These are phyloP conservation scores for Coregonus sp. DNA, from an alignment of 2,797 vertebrate genomes.

Conservation along the genomic window DNA sequence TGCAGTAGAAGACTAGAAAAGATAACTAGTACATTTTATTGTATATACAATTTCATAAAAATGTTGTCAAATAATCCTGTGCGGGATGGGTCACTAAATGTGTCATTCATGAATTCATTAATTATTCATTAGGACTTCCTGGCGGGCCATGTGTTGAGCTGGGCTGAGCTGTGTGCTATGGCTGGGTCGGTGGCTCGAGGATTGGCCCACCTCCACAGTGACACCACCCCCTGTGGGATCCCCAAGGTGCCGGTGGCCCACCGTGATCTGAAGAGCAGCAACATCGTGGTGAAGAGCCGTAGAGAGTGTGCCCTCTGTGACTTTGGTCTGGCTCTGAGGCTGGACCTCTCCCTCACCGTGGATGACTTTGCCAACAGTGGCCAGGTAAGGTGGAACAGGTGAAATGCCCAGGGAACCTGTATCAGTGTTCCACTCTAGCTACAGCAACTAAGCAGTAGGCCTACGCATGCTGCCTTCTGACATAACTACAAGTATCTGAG, in stretches of 20 bases:
- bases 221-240: slow-evolving; percentile 74
- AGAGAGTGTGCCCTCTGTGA: slow-evolving; percentile 84
- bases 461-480: too few relatives aligned
- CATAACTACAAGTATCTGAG: too few relatives aligned
- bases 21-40: too few relatives aligned
- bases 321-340: slow-evolving; percentile 83
- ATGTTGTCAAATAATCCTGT: too few relatives aligned
- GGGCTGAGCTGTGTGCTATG: slow-evolving; percentile 83
- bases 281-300: slow-evolving; percentile 82
- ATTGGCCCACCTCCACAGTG: slow-evolving; percentile 86
- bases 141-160: slow-evolving; percentile 76
- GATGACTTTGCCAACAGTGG: slow-evolving; percentile 90
- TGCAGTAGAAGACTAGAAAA: too few relatives aligned
- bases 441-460: not conserved
- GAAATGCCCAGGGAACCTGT: not conserved
- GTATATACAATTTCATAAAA: too few relatives aligned
- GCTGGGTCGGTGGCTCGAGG: slow-evolving; percentile 81
- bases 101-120: not conserved
- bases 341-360: slow-evolving; percentile 81
- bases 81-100: too few relatives aligned
- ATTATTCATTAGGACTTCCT: slow-evolving; percentile 74
- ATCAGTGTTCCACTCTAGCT: not conserved
- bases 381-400: slow-evolving; percentile 71
- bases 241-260: slow-evolving; percentile 81
- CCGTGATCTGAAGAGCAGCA: slow-evolving; percentile 88